phyloP scores from a whole-genome alignment of 37 sponge, comb jelly and placozoan species.

The Geodia barretti region DNA sequence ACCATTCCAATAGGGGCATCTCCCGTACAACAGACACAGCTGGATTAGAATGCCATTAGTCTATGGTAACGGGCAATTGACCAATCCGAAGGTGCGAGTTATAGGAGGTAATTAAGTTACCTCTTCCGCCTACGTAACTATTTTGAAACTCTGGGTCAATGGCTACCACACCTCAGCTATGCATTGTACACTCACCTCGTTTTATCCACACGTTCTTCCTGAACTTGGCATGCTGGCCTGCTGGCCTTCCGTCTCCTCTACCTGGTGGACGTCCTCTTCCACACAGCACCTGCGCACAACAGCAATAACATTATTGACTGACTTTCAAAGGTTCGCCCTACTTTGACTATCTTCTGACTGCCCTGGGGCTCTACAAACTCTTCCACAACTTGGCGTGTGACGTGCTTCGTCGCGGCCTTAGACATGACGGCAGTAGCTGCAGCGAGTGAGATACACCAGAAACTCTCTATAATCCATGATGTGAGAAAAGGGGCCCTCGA shows the following conservation, averaged over 20 bases:
- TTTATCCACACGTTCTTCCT: constrained; percentile 97
- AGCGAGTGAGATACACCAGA: neutral
- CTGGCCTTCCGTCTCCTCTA: constrained; percentile 61
- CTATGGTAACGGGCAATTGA: neutral
- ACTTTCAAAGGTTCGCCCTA: too few species aligned
- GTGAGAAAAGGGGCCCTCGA: too few species aligned
- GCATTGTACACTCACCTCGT: constrained; percentile 79
- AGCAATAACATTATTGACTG: too few species aligned
- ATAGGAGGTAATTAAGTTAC: too few species aligned
- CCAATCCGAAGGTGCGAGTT: too few species aligned
- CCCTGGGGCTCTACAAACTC: constrained; percentile 69
- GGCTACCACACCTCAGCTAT: too few species aligned
- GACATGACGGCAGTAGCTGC: constrained; percentile 63
- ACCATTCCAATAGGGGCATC: too few species aligned
- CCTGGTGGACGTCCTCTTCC: constrained; percentile 90
- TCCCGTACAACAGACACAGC: too few species aligned
- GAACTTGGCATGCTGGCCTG: constrained; percentile 95
- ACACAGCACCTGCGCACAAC: constrained; percentile 59
- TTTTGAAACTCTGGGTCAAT: too few species aligned
- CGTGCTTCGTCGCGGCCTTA: constrained; percentile 89
- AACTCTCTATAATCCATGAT: neutral
- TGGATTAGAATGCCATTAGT: too few species aligned
- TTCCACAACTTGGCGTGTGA: constrained; percentile 83
- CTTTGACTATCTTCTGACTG: constrained; percentile 78
- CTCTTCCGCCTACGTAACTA: too few species aligned